Evolutionary conservation across 2,797 vertebrate species (phyloP).

Genomic region (Macropodus opercularis): DNA sequence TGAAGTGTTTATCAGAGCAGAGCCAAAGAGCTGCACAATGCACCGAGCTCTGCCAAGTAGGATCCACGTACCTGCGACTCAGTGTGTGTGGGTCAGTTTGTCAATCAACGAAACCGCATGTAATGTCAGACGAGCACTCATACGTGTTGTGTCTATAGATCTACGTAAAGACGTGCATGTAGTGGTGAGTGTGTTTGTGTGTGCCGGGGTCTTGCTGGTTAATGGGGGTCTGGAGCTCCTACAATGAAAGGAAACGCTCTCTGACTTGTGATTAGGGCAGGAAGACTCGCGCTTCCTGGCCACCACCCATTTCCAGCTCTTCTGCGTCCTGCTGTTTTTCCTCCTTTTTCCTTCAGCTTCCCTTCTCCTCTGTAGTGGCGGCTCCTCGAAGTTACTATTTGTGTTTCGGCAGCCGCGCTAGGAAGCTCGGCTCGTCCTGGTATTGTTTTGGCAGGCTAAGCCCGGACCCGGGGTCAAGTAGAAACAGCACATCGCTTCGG

Average conservation of each 20-base stretch:
- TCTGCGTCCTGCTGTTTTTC: constrained; percentile 80
- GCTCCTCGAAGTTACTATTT: constrained; percentile 79
- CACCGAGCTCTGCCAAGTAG: constrained; percentile 54
- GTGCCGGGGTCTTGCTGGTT: constrained; percentile 50
- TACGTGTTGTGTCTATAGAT: constrained; percentile 35
- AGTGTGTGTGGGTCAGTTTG: constrained; percentile 27
- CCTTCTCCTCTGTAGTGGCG: constrained; percentile 66
- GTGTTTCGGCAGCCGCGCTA: constrained; percentile 64
- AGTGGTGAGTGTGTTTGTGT: constrained; percentile 24
- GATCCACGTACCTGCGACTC: constrained; percentile 54
- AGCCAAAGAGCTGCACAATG: constrained; percentile 69
- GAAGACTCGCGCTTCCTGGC: constrained; percentile 80
- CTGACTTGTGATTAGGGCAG: constrained; percentile 84
- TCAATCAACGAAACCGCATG: constrained; percentile 35
- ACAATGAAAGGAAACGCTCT: constrained; percentile 86
- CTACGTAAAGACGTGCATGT: constrained; percentile 27
- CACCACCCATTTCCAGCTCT: constrained; percentile 84
- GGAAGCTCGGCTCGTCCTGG: constrained; percentile 73
- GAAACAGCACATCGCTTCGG: constrained; percentile 39
- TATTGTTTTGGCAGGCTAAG: constrained; percentile 68
- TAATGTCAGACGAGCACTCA: constrained; percentile 20
- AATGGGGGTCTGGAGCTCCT: constrained; percentile 73
- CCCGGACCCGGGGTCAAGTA: constrained; percentile 61
- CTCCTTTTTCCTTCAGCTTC: constrained; percentile 63
- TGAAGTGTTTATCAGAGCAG: constrained; percentile 81